phyloP scores from a whole-genome alignment of 2,797 vertebrate species.

The Onychomys arenicola region DNA sequence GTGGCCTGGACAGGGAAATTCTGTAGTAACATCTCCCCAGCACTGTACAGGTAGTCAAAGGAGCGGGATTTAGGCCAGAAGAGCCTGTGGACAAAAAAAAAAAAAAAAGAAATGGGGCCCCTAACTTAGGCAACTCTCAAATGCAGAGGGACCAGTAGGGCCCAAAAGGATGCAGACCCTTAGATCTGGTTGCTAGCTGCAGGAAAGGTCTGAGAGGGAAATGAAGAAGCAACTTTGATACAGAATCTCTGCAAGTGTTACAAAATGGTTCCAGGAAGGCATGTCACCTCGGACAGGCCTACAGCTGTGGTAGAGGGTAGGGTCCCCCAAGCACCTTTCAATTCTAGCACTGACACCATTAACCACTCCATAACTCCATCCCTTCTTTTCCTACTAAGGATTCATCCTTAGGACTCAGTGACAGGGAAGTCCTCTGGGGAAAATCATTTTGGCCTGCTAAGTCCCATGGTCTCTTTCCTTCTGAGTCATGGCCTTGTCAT shows the following conservation, averaged over 20 bases:
- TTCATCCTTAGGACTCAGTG: conserved; percentile 17
- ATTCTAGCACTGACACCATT: neutral
- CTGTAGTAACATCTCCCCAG: conserved; percentile 89
- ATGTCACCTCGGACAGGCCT: neutral
- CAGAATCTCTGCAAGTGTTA: neutral
- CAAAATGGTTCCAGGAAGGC: neutral
- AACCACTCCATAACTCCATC: neutral
- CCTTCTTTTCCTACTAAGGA: neutral
- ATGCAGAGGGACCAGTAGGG: neutral
- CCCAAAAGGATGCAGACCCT: neutral
- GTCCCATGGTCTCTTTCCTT: conserved; percentile 13
- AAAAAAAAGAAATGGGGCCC: conserved; percentile 59
- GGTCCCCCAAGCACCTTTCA: neutral
- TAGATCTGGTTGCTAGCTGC: neutral
- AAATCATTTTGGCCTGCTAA: conserved; percentile 10
- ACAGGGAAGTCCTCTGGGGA: neutral
- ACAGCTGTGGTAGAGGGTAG: neutral
- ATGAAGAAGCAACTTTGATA: conserved; percentile 27
- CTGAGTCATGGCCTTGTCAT: neutral
- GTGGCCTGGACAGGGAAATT: conserved; percentile 93
- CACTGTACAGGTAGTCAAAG: conserved; percentile 91
- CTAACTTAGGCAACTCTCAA: neutral
- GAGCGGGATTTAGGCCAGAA: conserved; percentile 92
- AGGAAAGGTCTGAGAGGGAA: neutral
- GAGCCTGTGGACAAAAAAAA: conserved; percentile 85